These are phyloP conservation scores for Stegostoma tigrinum DNA, from an alignment of 2,113 vertebrate genomes.

Conservation along the genomic window DNA sequence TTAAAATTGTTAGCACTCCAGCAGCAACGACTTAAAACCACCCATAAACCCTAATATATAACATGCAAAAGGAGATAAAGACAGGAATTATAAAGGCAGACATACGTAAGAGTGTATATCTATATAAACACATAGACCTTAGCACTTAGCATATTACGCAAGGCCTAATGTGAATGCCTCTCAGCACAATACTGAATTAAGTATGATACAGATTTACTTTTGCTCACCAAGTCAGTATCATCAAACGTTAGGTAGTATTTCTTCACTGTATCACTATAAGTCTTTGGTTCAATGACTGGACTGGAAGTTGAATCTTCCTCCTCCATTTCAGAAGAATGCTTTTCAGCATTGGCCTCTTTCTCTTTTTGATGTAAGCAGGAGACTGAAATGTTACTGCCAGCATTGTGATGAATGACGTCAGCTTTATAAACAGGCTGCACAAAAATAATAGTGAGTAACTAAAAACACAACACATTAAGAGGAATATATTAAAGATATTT, in stretches of 20 bases:
- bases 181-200: not conserved
- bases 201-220: not conserved
- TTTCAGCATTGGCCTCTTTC: not conserved
- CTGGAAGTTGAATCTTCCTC: not conserved
- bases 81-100: not conserved
- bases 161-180: not conserved
- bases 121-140: not conserved
- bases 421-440: constrained; percentile 74
- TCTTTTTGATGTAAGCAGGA: not conserved
- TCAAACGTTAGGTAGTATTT: constrained; percentile 66
- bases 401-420: constrained; percentile 53
- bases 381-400: constrained; percentile 16
- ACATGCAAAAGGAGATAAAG: not conserved
- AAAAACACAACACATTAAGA: not conserved
- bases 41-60: not conserved
- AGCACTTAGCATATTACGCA: not conserved
- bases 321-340: not conserved
- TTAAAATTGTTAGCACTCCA: not conserved
- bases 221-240: constrained; percentile 74
- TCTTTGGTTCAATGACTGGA: constrained; percentile 49
- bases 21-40: not conserved
- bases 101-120: not conserved
- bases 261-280: constrained; percentile 61
- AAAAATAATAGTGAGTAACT: not conserved
- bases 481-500: not conserved